Percentiles rank a stretch among this genome's conserved stretches.
phyloP scores from a whole-genome alignment of 2,113 vertebrate genomes.

The Indicator indicator region DNA sequence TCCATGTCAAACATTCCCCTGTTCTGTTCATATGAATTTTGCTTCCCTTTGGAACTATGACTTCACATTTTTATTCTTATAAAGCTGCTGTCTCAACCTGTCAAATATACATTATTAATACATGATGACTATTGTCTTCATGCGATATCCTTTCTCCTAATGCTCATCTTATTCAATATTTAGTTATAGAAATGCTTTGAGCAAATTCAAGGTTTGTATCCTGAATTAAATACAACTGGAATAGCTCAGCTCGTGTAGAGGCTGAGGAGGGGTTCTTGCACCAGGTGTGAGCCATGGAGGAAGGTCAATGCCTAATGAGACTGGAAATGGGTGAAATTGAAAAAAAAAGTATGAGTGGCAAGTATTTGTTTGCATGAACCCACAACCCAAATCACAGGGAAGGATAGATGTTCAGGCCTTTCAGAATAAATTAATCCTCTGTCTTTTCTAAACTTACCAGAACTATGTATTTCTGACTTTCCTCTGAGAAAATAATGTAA shows the following conservation, averaged over 20 bases:
- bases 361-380: background rate
- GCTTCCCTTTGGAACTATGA: background rate
- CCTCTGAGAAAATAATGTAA: background rate
- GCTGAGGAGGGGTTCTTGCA: background rate
- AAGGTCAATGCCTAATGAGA: background rate
- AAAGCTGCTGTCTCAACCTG: background rate
- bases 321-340: background rate
- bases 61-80: background rate
- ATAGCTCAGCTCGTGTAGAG: background rate
- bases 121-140: background rate
- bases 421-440: background rate
- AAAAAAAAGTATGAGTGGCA: background rate
- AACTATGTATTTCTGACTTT: background rate
- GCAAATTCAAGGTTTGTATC: background rate
- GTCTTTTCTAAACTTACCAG: background rate
- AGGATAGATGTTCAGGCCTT: rapidly evolving
- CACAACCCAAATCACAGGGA: background rate
- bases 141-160: background rate
- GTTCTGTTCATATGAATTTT: background rate
- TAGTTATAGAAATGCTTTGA: background rate
- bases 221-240: background rate
- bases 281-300: background rate
- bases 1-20: background rate
- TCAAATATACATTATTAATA: background rate
- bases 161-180: background rate